Evolutionary conservation across 2,797 vertebrate genomes (phyloP).

Genomic region (Hoplostethus atlanticus): DNA sequence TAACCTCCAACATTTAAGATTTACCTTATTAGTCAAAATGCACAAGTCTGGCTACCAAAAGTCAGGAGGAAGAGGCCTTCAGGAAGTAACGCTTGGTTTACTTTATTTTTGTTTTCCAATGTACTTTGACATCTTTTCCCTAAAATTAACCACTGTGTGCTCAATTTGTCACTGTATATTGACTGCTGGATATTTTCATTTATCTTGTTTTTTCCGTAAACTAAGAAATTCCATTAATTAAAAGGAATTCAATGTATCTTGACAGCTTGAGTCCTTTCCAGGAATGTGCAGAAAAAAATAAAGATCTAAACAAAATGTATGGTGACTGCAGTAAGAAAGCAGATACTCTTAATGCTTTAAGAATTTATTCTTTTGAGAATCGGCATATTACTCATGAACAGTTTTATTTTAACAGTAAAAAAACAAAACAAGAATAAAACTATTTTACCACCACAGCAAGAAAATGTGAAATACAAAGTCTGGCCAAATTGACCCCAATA

Average conservation of each 20-base stretch:
- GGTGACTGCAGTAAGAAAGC: too few species aligned
- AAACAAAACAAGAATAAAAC: too few species aligned
- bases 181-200: background rate
- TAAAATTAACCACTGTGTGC: constrained; percentile 10
- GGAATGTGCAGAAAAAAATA: too few species aligned
- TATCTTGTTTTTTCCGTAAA: background rate
- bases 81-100: background rate
- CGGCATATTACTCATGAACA: too few species aligned
- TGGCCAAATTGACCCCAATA: too few species aligned
- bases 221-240: constrained; percentile 20
- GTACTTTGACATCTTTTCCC: constrained; percentile 7
- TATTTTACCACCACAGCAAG: too few species aligned
- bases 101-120: constrained; percentile 23
- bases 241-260: too few species aligned
- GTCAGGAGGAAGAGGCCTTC: background rate
- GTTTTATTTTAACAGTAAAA: too few species aligned
- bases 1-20: background rate
- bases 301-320: constrained; percentile 26
- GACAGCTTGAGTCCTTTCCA: too few species aligned
- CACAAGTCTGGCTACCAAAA: constrained; percentile 61
- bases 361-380: too few species aligned
- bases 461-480: too few species aligned
- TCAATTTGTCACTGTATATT: background rate
- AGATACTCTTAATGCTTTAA: too few species aligned
- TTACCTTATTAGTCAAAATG: constrained; percentile 5